Base-by-base conservation (phyloP, 2,888 invertebrate genomes). In the Euplagia quadripunctaria region DNA sequence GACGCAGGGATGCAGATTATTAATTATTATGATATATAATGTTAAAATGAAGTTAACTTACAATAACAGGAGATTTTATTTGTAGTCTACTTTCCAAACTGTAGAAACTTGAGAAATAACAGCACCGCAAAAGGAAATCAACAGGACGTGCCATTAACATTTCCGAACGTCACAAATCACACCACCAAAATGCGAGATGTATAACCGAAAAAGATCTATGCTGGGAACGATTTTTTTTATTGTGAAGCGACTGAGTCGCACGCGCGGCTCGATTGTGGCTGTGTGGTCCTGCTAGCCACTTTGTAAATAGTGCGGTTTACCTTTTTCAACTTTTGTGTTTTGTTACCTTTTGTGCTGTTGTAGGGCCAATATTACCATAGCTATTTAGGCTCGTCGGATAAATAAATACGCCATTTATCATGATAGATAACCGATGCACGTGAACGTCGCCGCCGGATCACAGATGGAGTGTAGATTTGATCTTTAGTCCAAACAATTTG, bases 291-390 rank as follows among this genome's bases (percentile, higher is more conserved):
- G 94, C 95, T 94, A 93, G 95, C 95, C 96, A 95, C 95, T 96
- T 96, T 96, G 96, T 96, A 96, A 96, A 96, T 96, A 96, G 94
- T 95, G 96, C 96, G 96, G 95, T 96, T 95, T 95, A 94, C 95
- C 95, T 96, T 96, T 95, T 96, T 95, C 95, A 94, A 96, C 95
- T 95, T 95, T 95, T 95, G 94, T 96, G 96, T 96, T 96, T 96
- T 96, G 96, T 96, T 95, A 95, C 96, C 95, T 96, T 96, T 96
- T 96, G 96, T 95, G 94, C 94, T 94, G 93, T 95, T 95, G 94
- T 96, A 96, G 94, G 93, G 93, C 94, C 94, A 95, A 96, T 96
- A 96, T 95, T 96, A 95, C 96, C 95, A 95, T 95, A 95, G 95
- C 95, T 95, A 96, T 96, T 96, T 95, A 96, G 93, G 94, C 92